Evolutionary conservation across 2,113 vertebrate genomes (phyloP).

Genomic region (Chaetodon auriga): DNA sequence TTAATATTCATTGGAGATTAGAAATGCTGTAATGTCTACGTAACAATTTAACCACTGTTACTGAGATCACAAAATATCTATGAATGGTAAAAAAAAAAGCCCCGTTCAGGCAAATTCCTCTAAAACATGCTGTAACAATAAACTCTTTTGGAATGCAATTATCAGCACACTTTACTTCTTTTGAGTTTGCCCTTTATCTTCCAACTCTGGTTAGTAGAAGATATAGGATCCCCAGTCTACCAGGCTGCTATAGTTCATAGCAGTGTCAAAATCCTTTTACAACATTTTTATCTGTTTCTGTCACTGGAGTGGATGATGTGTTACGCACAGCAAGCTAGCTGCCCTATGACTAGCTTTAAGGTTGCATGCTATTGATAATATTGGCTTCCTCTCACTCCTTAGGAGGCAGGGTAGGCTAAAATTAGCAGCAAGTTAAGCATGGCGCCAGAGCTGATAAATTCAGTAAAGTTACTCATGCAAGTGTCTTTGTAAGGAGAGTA

Average conservation of each 20-base stretch:
- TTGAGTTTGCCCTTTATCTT: not conserved
- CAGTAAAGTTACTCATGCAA: conserved; percentile 57
- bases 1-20: conserved; percentile 56
- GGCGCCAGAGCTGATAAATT: conserved; percentile 58
- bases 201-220: not conserved
- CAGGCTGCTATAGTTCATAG: conserved; percentile 11
- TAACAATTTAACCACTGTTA: conserved; percentile 37
- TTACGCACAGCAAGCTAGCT: conserved; percentile 12
- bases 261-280: not conserved
- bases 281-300: not conserved
- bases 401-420: conserved; percentile 37
- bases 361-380: conserved; percentile 68
- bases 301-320: conserved; percentile 1
- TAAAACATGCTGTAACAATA: not conserved
- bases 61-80: conserved; percentile 42
- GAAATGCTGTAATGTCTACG: conserved; percentile 46
- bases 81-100: not conserved
- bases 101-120: conserved; percentile 1
- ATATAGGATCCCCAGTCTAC: not conserved
- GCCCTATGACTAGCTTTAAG: conserved; percentile 40
- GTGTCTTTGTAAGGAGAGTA: not conserved
- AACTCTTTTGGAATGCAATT: not conserved
- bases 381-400: conserved; percentile 63
- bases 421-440: conserved; percentile 61
- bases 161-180: not conserved